Evolutionary conservation across 2,888 invertebrate genomes (phyloP).

Genomic region (Hirtodrosophila cameraria): DNA sequence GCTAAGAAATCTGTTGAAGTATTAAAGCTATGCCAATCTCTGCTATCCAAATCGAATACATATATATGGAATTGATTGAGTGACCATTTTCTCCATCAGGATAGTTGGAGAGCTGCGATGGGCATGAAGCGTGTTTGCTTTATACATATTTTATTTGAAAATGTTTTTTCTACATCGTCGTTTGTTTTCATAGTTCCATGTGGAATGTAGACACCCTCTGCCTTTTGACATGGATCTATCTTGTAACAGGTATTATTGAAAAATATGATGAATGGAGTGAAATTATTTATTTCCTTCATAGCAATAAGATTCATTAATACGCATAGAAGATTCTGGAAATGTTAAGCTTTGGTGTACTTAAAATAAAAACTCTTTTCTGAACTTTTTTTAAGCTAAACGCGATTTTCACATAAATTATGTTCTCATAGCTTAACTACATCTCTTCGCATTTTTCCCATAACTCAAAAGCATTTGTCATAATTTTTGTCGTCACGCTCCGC

Average conservation of each 20-base stretch:
- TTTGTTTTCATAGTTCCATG: constrained; percentile 26
- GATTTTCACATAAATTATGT: constrained; percentile 37
- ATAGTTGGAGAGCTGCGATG: neutral
- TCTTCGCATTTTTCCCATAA: constrained; percentile 40
- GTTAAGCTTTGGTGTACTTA: neutral
- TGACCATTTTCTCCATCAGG: constrained; percentile 20
- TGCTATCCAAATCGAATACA: constrained; percentile 6
- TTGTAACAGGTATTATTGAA: no score
- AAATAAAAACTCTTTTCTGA: no score
- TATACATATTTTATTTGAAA: constrained; percentile 42
- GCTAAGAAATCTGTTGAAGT: neutral
- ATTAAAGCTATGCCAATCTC: constrained; percentile 5
- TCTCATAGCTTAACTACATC: constrained; percentile 33
- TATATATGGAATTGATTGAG: constrained; percentile 33
- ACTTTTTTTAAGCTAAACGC: constrained; percentile 10
- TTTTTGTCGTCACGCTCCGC: constrained; percentile 49
- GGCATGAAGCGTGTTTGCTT: constrained; percentile 29
- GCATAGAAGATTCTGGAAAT: no score
- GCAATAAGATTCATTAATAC: constrained; percentile 28
- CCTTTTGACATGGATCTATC: no score
- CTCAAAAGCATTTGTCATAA: constrained; percentile 71
- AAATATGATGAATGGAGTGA: no score
- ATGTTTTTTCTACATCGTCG: constrained; percentile 27
- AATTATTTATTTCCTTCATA: constrained; percentile 6
- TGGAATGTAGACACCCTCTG: constrained; percentile 1